Evolutionary conservation across 2,113 vertebrate species (phyloP).

Genomic region (Oryzias melastigma): DNA sequence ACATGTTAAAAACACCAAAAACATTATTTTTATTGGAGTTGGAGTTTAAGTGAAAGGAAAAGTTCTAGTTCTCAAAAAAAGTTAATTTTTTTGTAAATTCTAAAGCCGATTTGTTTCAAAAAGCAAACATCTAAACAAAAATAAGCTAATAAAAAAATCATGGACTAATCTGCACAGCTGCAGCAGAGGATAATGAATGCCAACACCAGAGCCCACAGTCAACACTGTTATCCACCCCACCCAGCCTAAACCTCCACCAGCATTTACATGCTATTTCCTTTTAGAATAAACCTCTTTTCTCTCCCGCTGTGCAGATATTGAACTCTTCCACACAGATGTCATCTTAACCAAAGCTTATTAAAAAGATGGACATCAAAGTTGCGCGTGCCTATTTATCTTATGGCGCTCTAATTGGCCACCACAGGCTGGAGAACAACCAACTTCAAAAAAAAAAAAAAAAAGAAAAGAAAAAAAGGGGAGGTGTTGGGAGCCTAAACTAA

Average conservation of each 20-base stretch:
- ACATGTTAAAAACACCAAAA: too few species aligned
- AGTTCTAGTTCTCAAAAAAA: not conserved
- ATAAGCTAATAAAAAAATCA: conserved; percentile 63
- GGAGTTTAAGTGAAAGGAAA: too few species aligned
- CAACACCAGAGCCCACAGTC: conserved; percentile 55
- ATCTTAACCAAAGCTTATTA: conserved; percentile 83
- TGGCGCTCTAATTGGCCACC: conserved; percentile 76
- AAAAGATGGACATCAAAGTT: conserved; percentile 79
- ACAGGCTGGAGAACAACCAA: conserved; percentile 72
- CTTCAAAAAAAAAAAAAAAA: conserved; percentile 64
- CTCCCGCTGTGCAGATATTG: conserved; percentile 75
- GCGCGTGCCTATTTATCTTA: conserved; percentile 74
- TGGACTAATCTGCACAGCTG: conserved; percentile 71
- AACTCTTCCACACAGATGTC: conserved; percentile 79
- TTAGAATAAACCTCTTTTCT: conserved; percentile 78
- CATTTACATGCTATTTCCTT: conserved; percentile 76
- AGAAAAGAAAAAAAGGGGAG: conserved; percentile 21
- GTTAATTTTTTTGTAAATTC: conserved; percentile 15
- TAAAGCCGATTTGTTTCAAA: conserved; percentile 38
- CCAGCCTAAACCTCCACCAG: conserved; percentile 69
- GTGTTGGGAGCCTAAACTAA: conserved; percentile 59
- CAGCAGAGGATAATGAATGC: conserved; percentile 71
- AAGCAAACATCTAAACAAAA: conserved; percentile 57
- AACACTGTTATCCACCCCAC: conserved; percentile 57
- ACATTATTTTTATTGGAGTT: too few species aligned